Evolutionary conservation across 2,113 vertebrate genomes (phyloP).

Genomic region (Hepsetus odoe): DNA sequence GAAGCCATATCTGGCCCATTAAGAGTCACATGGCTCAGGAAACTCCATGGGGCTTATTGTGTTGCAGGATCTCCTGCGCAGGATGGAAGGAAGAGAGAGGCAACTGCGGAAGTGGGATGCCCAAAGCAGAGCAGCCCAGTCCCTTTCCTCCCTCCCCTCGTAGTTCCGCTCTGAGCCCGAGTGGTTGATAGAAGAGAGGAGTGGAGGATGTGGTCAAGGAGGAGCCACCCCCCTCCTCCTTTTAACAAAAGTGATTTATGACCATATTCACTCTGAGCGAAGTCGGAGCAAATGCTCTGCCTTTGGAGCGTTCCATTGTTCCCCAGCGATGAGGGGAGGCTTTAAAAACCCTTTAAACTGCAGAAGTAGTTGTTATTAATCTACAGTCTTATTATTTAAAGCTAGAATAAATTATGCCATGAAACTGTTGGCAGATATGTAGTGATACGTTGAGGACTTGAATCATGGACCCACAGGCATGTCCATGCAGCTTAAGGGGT

Average conservation of each 20-base stretch:
- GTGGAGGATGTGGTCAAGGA: conserved; percentile 39
- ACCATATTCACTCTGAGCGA: conserved; percentile 9
- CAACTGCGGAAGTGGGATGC: conserved; percentile 33
- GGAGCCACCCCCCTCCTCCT: conserved; percentile 4
- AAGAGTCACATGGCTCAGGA: conserved; percentile 36
- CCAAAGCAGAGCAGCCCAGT: conserved; percentile 28
- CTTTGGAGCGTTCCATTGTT: conserved; percentile 10
- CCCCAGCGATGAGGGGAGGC: background rate
- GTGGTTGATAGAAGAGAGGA: conserved; percentile 30
- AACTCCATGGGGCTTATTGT: conserved; percentile 49
- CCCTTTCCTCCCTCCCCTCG: conserved; percentile 11
- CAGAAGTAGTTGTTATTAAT: background rate
- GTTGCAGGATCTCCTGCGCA: conserved; percentile 44
- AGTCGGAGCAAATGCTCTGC: background rate
- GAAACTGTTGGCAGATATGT: no score
- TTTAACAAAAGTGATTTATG: conserved; percentile 20
- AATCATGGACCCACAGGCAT: background rate
- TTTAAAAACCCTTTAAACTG: background rate
- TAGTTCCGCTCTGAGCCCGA: conserved; percentile 14
- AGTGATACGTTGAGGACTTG: no score
- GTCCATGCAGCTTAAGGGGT: background rate
- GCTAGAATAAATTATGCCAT: background rate
- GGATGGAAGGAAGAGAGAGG: conserved; percentile 39
- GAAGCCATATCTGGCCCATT: conserved; percentile 49
- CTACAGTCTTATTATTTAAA: background rate